These are phyloP conservation scores for Brachionus rubens DNA, from an alignment of 1,140 invertebrate species.

Conservation along the genomic window DNA sequence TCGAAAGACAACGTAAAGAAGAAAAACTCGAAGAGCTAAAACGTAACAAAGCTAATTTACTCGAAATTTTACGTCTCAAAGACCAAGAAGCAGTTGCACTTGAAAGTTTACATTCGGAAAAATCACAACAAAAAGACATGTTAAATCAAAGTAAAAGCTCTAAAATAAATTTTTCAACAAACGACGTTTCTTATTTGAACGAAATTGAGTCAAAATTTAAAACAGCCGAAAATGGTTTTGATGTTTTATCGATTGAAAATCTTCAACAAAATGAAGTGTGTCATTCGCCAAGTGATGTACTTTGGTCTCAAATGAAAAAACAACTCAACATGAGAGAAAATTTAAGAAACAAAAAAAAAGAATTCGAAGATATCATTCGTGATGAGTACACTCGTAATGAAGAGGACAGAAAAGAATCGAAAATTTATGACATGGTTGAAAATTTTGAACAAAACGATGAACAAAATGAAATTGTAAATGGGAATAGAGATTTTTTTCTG, in stretches of 20 bases:
- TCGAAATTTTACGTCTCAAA: neutral
- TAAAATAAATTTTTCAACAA: too few relatives aligned
- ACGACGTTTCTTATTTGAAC: neutral
- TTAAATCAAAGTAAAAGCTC: too few relatives aligned
- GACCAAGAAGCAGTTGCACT: neutral
- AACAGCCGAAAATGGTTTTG: conserved; percentile 17
- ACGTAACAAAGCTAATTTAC: neutral
- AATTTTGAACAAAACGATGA: neutral
- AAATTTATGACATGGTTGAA: neutral
- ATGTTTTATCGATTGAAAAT: conserved; percentile 8
- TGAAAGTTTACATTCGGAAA: neutral
- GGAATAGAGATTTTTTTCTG: conserved; percentile 20
- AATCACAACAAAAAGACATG: neutral
- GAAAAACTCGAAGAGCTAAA: conserved; percentile 24
- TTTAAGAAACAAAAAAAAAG: conserved; percentile 10
- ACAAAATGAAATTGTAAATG: conserved; percentile 5
- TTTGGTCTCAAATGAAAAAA: conserved; percentile 30
- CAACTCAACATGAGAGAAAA: conserved; percentile 32
- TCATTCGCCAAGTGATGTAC: conserved; percentile 26
- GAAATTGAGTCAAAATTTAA: conserved; percentile 31
- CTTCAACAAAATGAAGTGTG: neutral
- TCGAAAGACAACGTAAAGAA: conserved; percentile 14
- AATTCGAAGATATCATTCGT: conserved; percentile 6
- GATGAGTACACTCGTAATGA: neutral
- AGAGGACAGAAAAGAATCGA: neutral